Evolutionary conservation across 2,888 invertebrate genomes (phyloP).

Genomic region (Cryptus armator): DNA sequence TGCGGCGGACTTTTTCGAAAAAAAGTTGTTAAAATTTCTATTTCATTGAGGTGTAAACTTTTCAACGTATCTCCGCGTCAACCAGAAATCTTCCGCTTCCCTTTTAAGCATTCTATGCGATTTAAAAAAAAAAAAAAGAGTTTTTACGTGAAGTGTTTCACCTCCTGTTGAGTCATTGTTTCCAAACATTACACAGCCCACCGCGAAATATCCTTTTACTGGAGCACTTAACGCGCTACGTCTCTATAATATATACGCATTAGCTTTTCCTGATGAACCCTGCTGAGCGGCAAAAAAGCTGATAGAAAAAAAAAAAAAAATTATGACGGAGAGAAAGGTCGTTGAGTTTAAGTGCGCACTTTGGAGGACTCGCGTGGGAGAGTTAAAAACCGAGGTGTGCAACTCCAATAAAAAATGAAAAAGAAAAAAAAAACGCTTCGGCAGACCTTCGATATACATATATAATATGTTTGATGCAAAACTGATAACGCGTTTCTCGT

Average conservation of each 20-base stretch:
- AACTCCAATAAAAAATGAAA: conserved; percentile 30
- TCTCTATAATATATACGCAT: conserved; percentile 29
- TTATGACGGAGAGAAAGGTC: conserved; percentile 53
- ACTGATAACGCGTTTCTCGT: conserved; percentile 33
- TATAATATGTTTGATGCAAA: conserved; percentile 34
- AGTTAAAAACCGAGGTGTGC: conserved; percentile 46
- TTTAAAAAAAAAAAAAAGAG: not conserved
- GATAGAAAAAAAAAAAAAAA: conserved; percentile 33
- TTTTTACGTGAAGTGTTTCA: not conserved
- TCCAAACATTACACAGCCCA: not conserved
- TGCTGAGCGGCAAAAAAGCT: conserved; percentile 24
- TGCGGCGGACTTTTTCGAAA: too few relatives aligned
- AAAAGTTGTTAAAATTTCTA: too few relatives aligned
- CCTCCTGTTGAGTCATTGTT: not conserved
- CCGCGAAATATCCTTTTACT: conserved; percentile 1
- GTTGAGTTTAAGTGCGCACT: conserved; percentile 65
- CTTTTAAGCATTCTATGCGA: not conserved
- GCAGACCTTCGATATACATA: not conserved
- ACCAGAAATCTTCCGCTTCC: not conserved
- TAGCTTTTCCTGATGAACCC: conserved; percentile 49
- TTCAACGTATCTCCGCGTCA: not conserved
- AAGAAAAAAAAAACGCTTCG: not conserved
- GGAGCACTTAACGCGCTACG: conserved; percentile 8
- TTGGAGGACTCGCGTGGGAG: conserved; percentile 57
- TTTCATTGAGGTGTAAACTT: too few relatives aligned